These are phyloP conservation scores for Sciurus niger DNA, from an alignment of 2,113 vertebrate genomes.

Conservation along the genomic window DNA sequence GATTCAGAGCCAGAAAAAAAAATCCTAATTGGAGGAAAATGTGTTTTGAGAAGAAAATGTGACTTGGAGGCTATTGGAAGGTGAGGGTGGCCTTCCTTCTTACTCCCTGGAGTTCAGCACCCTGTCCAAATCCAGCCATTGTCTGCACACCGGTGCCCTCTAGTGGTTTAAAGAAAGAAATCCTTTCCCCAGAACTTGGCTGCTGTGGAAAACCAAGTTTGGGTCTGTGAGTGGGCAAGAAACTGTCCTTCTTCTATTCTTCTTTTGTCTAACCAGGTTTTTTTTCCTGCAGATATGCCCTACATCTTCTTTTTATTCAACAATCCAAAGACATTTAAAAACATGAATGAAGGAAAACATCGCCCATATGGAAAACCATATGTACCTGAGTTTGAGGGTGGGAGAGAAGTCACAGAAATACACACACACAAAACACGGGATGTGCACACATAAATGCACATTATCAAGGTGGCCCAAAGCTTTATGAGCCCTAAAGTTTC, in stretches of 20 bases:
- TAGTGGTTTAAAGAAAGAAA: conserved; percentile 66
- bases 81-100: not conserved
- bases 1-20: not conserved
- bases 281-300: not conserved
- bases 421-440: too few relatives aligned
- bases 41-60: not conserved
- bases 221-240: not conserved
- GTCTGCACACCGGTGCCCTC: conserved; percentile 80
- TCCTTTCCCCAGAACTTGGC: not conserved
- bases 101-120: conserved; percentile 55
- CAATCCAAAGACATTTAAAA: conserved; percentile 61
- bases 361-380: conserved; percentile 21
- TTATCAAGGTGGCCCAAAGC: not conserved
- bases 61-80: not conserved
- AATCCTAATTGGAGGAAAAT: not conserved
- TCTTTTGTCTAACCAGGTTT: not conserved
- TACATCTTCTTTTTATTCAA: conserved; percentile 40
- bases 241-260: not conserved
- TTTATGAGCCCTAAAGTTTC: not conserved
- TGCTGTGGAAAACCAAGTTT: not conserved
- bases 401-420: not conserved
- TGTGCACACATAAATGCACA: not conserved
- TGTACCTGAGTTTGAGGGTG: not conserved
- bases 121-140: conserved; percentile 23
- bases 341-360: not conserved